Base-by-base conservation (phyloP, 1,140 invertebrate genomes). In the Colletes latitarsis region DNA sequence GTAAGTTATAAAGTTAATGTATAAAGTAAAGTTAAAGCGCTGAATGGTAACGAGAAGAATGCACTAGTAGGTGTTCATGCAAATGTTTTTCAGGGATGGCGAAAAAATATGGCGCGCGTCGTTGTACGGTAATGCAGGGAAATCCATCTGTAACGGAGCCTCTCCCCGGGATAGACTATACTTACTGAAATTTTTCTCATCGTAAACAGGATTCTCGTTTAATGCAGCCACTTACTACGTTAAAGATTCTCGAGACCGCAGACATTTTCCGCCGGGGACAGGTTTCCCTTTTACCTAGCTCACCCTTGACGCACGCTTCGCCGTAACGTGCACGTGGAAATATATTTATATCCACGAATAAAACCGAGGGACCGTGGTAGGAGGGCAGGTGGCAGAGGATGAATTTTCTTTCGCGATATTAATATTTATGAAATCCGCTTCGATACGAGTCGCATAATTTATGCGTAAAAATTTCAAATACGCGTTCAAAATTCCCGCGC, bases 361-460 rank as follows among this genome's bases (percentile, higher is more conserved):
- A 69, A 77, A 69, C 39, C 30, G 72, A 0, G 53, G 15, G n/a
- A 19, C 17, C 6, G 6, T 46, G 43, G 43, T 14, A 12, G 10
- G 49, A 3, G 49, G 49, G 43, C 6, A 12, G 1, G 0, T 10
- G 12, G 21, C 9, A 17, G 12, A 49, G 64, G 53, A 70, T 60
- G 75, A 77, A 70, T 77, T 77, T 70, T 52, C 75, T 39, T 58
- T 46, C 21, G 55, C 21, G 41, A 41, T 70, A 76, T 77, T 70
- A 77, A 77, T 70, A 77, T 77, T 77, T 77, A 77, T 77, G 75
- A 77, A 76, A 77, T 77, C 41, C 52, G 19, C 19, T 39, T 10
- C 52, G 74, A 77, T 77, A 70, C 5, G 6, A 12, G 41, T n/a
- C 41, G 43, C 17, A 12, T 70, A 60, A 77, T 77, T 39, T 70